A percentile compares a stretch with the other conserved stretches of the same genome.
These are phyloP conservation scores for Ephydatia muelleri DNA, from an alignment of 37 sponge, comb jelly and placozoan genomes.

Conservation along the genomic window DNA sequence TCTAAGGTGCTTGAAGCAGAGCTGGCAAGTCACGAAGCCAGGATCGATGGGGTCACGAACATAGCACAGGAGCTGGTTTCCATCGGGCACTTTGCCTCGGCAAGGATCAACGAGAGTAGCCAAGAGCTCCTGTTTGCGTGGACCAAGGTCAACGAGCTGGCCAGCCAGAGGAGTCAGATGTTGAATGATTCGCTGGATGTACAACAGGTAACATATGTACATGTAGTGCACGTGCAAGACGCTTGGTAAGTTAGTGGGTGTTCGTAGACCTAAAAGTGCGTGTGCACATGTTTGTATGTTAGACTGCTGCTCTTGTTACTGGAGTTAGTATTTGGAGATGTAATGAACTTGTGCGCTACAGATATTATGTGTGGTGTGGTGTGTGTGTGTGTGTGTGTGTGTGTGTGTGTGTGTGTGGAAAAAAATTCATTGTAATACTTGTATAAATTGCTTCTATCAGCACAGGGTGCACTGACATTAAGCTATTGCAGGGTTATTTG, in stretches of 20 bases:
- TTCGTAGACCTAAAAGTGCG: too few species aligned
- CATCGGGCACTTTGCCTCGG: slow-evolving; percentile 68
- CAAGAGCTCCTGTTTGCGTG: slow-evolving; percentile 53
- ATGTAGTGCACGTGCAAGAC: slow-evolving; percentile 1
- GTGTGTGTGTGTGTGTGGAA: too few species aligned
- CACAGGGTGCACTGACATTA: too few species aligned
- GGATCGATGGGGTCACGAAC: slow-evolving; percentile 38
- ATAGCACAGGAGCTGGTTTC: slow-evolving; percentile 68
- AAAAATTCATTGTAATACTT: too few species aligned
- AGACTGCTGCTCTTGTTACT: too few species aligned
- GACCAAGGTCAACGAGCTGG: slow-evolving; percentile 55
- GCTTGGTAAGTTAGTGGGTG: too few species aligned
- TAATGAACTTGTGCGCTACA: too few species aligned
- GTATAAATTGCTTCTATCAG: too few species aligned
- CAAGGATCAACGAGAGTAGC: slow-evolving; percentile 39
- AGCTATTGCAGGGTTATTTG: too few species aligned
- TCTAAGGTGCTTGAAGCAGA: slow-evolving; percentile 76
- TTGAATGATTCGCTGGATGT: slow-evolving; percentile 66
- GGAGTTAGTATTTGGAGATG: too few species aligned
- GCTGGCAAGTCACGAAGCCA: slow-evolving; percentile 68
- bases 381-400: background rate
- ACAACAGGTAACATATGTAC: slow-evolving; percentile 65
- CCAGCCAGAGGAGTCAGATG: slow-evolving; percentile 45
- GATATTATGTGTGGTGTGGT: background rate
- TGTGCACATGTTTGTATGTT: too few species aligned